These are phyloP conservation scores for Brotula barbata DNA, from an alignment of 2,797 vertebrate species.

Conservation along the genomic window DNA sequence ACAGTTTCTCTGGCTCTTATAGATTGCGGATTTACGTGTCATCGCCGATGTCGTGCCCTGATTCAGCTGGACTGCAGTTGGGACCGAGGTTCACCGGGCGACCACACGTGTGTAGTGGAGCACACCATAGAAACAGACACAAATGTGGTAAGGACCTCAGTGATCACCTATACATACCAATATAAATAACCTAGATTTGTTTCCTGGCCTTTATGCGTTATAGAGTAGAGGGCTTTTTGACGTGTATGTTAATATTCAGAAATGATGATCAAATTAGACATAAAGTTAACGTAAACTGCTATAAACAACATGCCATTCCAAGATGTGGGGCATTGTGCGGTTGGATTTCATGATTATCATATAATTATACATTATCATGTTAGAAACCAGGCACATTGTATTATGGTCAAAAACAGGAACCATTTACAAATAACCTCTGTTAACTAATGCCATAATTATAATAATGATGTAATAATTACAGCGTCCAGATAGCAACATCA, in stretches of 20 bases:
- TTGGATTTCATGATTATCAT: neutral
- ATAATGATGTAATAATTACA: too few species aligned
- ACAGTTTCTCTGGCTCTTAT: slow-evolving; percentile 31
- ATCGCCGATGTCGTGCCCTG: slow-evolving; percentile 90
- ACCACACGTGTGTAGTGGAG: slow-evolving; percentile 76
- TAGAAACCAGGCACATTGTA: too few species aligned
- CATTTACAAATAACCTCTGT: too few species aligned
- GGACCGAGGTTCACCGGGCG: slow-evolving; percentile 63
- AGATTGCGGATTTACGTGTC: slow-evolving; percentile 96
- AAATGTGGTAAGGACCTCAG: slow-evolving; percentile 87
- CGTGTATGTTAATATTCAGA: too few species aligned
- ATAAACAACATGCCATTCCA: neutral
- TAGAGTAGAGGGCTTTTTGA: too few species aligned
- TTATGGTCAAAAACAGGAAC: slow-evolving; percentile 20
- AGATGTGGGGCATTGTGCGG: neutral
- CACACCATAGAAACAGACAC: slow-evolving; percentile 90
- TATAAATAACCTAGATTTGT: too few species aligned
- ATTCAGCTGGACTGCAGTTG: slow-evolving; percentile 91
- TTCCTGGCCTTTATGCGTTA: too few species aligned
- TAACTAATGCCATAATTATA: neutral
- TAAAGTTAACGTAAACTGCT: too few species aligned
- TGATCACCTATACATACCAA: too few species aligned
- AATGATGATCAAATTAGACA: too few species aligned
- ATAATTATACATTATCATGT: too few species aligned
- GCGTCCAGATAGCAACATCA: neutral